Base-by-base conservation (phyloP, 2,888 invertebrate genomes). In the Chesias legatella region DNA sequence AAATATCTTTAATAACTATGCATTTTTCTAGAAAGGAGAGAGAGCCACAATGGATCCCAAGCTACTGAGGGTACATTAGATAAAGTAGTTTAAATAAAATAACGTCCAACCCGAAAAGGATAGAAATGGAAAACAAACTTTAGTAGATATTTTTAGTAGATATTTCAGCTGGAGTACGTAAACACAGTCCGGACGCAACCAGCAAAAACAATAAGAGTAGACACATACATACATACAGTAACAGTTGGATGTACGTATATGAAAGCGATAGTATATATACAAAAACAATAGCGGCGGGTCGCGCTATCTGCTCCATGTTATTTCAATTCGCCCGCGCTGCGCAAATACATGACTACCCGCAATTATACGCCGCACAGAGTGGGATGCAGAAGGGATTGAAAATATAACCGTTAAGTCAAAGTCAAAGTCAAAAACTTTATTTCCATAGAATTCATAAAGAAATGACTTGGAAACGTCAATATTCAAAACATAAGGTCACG, bases 241-340 rank as follows among this genome's bases (percentile, higher is more conserved):
- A n/a, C 30, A 26, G 2, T 3, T 17, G 13, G 9, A 26, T 20
- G 22, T 37, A 43, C 21, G 36, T 25, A 34, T 30, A 33, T 28
- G 27, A 55, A 60, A 61, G 61, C 63, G 66, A 51, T 46, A 46
- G 48, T 49, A 55, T 50, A 45, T 37, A 51, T 51, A 47, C 49
- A 51, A 49, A 51, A 53, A 53, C 56, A 56, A 53, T 53, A 56
- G 51, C 44, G 43, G 51, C 33, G 60, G 65, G 64, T 64, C 60
- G 65, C 58, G 67, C 63, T 81, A 83, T 83, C 83, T 68, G 58
- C 40, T 45, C 57, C 52, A 60, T 83, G 81, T 83, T 83, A 74
- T 82, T 83, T 75, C 83, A 83, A 71, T 66, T 72, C 63, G 67
- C 57, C 68, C 59, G 57, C 56, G 56, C 74, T 75, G 72, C 62